Evolutionary conservation across 1,140 invertebrate species (phyloP), one percentile per base, ranked within the genome.

Genomic region (Drosophila pallidifrons): DNA sequence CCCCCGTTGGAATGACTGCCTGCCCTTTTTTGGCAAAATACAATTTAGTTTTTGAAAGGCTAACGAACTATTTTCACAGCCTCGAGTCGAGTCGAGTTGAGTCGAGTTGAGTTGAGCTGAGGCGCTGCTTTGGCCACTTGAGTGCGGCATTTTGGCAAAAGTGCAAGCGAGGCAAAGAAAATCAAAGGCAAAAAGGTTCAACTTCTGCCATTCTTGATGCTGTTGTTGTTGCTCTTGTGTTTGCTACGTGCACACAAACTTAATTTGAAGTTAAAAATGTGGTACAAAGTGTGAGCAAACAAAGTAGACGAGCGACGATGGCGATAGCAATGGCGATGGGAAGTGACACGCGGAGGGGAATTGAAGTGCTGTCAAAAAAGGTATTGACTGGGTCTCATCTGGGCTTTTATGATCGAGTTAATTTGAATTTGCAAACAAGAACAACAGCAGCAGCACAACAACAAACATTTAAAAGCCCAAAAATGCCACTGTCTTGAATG

Each of bases 1-100:
- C 15, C 52, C 38, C 4, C 63, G 5, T 10, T 13, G 16, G 8
- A 41, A n/a, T 28, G 2, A 16, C 41, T 28, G 67, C 20, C 68
- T 76, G 74, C 75, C 75, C 75, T 74, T 74, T 76, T 77, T 77
- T 58, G 65, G 66, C 25, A 35, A 20, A 59, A 61, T 71, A 83
- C 81, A 88, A 79, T 88, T 82, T 88, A 88, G 85, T 89, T 89
- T 87, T 85, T 68, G 86, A 85, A 79, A 89, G 85, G 85, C 85
- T 89, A 89, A 89, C 85, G 86, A 89, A 89, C 85, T 89, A 89
- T 89, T 89, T 89, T 89, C 77, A 88, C 85, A 88, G 78, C 77
- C 69, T 77, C 46, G 55, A 79, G 76, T 65, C 16, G 55, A 79
- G 60, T 65, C 16, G 76, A 74, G 59, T 61, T 38, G 57, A 47